These are phyloP conservation scores for Eutrigla gurnardus DNA, from an alignment of 2,797 vertebrate species.

Conservation along the genomic window DNA sequence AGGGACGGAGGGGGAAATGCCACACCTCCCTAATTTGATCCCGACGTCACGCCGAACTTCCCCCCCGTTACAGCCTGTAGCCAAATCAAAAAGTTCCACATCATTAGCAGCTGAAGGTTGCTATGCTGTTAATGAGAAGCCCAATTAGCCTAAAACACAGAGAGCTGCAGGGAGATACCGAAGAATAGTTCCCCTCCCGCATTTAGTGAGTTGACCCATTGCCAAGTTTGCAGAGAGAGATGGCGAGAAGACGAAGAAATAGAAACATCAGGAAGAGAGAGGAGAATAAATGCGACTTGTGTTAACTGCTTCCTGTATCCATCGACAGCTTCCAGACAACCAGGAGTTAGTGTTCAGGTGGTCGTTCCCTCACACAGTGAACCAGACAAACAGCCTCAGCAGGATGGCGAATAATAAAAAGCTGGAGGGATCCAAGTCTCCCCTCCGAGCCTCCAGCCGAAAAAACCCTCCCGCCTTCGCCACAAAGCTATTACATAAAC, in stretches of 20 bases:
- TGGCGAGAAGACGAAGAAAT: neutral
- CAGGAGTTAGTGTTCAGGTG: constrained; percentile 16
- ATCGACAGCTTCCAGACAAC: neutral
- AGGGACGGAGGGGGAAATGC: constrained; percentile 21
- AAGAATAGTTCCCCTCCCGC: constrained; percentile 53
- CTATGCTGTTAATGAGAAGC: constrained; percentile 79
- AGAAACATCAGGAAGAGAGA: neutral
- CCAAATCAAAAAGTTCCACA: constrained; percentile 82
- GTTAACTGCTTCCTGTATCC: neutral
- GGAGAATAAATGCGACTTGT: neutral
- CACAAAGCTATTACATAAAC: constrained; percentile 37
- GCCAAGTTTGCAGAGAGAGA: constrained; percentile 42
- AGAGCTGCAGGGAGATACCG: constrained; percentile 29
- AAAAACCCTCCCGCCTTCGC: constrained; percentile 18
- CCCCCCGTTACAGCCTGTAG: constrained; percentile 60
- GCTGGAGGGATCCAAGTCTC: constrained; percentile 12
- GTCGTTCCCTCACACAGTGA: constrained; percentile 19
- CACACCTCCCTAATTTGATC: constrained; percentile 60
- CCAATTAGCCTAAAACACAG: constrained; percentile 78
- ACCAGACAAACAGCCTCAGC: constrained; percentile 24
- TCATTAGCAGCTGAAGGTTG: constrained; percentile 81
- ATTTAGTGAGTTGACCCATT: constrained; percentile 65
- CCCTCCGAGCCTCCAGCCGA: constrained; percentile 28
- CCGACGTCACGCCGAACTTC: constrained; percentile 32
- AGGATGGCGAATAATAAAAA: constrained; percentile 48